A percentile compares a stretch with the other conserved stretches of the same genome.
Conservation (phyloP, 2,113 vertebrate species). For the Nesogale talazaci region DNA sequence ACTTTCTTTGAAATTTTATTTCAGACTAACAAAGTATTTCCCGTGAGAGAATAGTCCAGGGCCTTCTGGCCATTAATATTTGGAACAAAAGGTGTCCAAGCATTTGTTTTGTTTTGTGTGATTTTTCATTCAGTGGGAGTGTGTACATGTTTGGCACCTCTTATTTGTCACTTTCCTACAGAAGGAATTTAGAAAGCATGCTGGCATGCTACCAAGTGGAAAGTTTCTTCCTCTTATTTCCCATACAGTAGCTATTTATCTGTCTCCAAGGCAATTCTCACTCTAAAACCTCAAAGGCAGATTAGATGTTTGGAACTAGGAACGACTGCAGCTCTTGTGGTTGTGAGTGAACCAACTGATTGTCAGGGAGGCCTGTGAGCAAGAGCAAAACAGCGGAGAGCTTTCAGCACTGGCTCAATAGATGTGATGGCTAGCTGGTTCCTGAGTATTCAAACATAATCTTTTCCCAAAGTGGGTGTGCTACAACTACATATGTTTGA, state of each 20-base stretch:
- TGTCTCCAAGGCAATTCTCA: conserved; percentile 53
- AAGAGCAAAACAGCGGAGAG: conserved; percentile 12
- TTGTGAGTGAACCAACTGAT: neutral
- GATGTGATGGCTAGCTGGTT: neutral
- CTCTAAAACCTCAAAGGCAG: neutral
- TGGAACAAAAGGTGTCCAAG: conserved; percentile 21
- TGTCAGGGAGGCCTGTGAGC: neutral
- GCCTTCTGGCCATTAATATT: neutral
- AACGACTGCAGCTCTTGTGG: neutral
- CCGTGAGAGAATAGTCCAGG: neutral
- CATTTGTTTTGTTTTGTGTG: neutral
- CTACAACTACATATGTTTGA: neutral
- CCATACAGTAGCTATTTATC: conserved; percentile 35
- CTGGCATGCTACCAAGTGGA: neutral
- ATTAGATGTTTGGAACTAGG: neutral
- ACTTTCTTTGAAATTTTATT: neutral
- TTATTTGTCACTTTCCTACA: neutral
- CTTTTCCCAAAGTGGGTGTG: neutral
- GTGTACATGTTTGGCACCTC: neutral
- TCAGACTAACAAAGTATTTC: neutral
- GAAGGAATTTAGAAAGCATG: conserved; percentile 9
- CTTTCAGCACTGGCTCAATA: neutral
- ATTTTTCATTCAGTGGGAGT: neutral
- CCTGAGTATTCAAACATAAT: conserved; percentile 45
- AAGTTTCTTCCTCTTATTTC: conserved; percentile 27